Conservation (phyloP, 2,888 invertebrate genomes). For the Ornithoptera alexandrae region DNA sequence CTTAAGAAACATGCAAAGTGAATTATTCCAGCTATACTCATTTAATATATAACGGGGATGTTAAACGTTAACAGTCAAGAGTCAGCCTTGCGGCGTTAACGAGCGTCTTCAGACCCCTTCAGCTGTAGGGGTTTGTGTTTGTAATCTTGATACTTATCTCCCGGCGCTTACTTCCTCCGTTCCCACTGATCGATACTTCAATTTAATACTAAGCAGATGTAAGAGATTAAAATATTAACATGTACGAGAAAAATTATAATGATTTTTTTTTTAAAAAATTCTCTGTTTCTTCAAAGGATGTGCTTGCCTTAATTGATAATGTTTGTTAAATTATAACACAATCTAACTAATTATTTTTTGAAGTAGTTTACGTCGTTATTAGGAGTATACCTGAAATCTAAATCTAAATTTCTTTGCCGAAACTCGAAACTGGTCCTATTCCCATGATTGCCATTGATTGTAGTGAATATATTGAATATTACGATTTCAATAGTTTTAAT, state of each 20-base stretch:
- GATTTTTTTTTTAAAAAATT: no score
- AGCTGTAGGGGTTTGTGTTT: constrained; percentile 23
- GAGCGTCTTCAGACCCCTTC: constrained; percentile 20
- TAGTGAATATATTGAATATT: no score
- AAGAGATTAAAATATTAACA: constrained; percentile 14
- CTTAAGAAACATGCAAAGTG: not conserved
- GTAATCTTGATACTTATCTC: constrained; percentile 24
- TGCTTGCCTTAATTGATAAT: no score
- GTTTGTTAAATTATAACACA: no score
- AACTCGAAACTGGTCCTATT: no score
- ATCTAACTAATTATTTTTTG: no score
- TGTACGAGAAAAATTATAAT: not conserved
- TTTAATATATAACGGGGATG: constrained; percentile 10
- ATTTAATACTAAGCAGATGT: constrained; percentile 18
- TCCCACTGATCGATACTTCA: constrained; percentile 13
- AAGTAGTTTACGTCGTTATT: no score
- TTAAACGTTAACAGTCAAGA: constrained; percentile 26
- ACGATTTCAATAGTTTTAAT: constrained; percentile 3
- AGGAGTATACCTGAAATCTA: no score
- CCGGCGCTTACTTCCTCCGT: constrained; percentile 12
- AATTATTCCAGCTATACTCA: not conserved
- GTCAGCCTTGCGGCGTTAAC: constrained; percentile 24
- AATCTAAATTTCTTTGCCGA: no score
- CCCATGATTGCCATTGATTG: no score
- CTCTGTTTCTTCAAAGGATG: no score